phyloP scores from a whole-genome alignment of 2,113 vertebrate genomes.

The Cepphus grylle region DNA sequence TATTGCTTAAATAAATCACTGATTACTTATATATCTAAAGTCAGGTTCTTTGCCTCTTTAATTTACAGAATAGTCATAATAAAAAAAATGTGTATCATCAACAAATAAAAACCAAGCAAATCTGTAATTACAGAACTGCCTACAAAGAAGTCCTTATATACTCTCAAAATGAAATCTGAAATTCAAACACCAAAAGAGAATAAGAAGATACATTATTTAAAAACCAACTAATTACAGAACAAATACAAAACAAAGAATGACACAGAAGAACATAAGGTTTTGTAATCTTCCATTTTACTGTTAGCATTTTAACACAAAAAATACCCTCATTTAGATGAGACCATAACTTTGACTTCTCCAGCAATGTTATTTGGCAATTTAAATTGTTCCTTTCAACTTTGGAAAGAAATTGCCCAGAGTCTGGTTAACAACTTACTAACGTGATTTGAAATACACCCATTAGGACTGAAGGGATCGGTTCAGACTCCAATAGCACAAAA shows the following conservation, averaged over 20 bases:
- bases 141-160: background rate
- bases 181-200: background rate
- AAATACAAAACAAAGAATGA: background rate
- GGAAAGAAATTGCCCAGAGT: background rate
- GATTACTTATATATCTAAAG: background rate
- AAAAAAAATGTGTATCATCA: background rate
- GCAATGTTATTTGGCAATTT: background rate
- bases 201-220: background rate
- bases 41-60: background rate
- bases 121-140: slow-evolving; percentile 23
- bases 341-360: background rate
- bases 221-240: background rate
- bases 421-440: background rate
- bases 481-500: background rate
- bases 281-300: background rate
- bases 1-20: background rate
- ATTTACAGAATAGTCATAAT: background rate
- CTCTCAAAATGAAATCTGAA: slow-evolving; percentile 29
- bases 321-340: background rate
- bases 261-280: background rate
- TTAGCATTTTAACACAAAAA: background rate
- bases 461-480: background rate
- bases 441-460: background rate
- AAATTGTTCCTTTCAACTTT: background rate
- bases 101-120: background rate